Percentiles rank a stretch among this genome's conserved stretches.
Conservation (phyloP, 2,888 invertebrate species). For the Heliconius erato region DNA sequence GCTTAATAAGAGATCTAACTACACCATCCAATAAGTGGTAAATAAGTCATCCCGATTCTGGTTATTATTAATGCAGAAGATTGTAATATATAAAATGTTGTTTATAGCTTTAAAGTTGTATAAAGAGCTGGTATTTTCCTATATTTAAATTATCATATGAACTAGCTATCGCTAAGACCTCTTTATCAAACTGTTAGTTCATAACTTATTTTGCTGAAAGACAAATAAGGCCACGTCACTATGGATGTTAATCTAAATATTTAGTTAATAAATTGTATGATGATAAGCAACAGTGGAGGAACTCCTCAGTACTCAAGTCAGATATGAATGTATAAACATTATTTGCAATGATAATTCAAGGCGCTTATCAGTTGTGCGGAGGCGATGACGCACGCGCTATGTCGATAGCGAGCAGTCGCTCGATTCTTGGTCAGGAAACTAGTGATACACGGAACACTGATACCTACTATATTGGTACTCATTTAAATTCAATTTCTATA, state of each 20-base stretch:
- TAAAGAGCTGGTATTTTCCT: conserved; percentile 70
- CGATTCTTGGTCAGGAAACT: conserved; percentile 71
- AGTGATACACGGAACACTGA: conserved; percentile 56
- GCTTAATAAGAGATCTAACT: background rate
- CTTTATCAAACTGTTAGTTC: conserved; percentile 72
- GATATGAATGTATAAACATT: conserved; percentile 79
- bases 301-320: conserved; percentile 68
- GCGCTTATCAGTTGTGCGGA: conserved; percentile 82
- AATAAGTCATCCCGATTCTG: background rate
- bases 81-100: background rate
- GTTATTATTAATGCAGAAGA: background rate
- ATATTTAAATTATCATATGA: conserved; percentile 81
- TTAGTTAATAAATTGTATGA: conserved; percentile 62
- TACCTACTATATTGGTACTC: conserved; percentile 20
- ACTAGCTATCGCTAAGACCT: conserved; percentile 79
- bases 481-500: conserved; percentile 14
- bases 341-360: conserved; percentile 85
- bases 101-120: background rate
- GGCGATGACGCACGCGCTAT: conserved; percentile 83
- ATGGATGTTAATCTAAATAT: conserved; percentile 63
- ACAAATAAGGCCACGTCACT: conserved; percentile 70
- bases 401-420: conserved; percentile 69
- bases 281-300: conserved; percentile 70
- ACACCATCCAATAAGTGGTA: background rate
- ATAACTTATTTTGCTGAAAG: conserved; percentile 59